Evolutionary conservation across 2,797 vertebrate genomes (phyloP), one percentile per base, ranked within the genome.

Genomic region (Semotilus atromaculatus): DNA sequence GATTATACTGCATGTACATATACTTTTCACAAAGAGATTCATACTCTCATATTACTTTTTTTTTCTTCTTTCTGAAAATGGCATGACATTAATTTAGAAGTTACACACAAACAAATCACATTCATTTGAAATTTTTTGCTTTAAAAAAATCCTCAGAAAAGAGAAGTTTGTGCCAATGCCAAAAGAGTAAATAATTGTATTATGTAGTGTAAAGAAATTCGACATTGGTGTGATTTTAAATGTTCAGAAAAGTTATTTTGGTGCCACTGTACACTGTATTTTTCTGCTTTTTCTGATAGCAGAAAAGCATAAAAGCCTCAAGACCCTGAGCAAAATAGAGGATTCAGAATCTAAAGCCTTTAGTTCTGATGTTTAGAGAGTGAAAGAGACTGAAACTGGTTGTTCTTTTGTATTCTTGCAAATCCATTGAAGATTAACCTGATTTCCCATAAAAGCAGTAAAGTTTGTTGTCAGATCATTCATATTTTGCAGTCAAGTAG

Each of bases 291-390:
- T 31, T 6, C 29, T 29, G 5, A 31, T 23, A 34, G 10, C 40
- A 79, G 38, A 31, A 23, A 64, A 16, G 36, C 10, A 40, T 21
- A 62, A 62, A 66, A 64, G 58, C 58, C 40, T 79, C 26, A 43
- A 66, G 58, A 66, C 60, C 29, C 29, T 66, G 11, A 29, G 76
- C 19, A 66, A 79, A 43, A n/a, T n/a, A 77, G n/a, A 31, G 60
- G 58, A 11, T 67, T 80, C 31, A 36, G 14, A 80, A 68, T 68
- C 78, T 76, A 51, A 26, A 36, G 55, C 60, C 79, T 53, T 43
- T 34, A 82, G 53, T 75, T 48, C 48, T 80, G 62, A 74, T 80
- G 74, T 82, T 88, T 75, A 55, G 78, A 62, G 29, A 21, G 51
- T 62, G 71, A 62, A 48, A 36, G 36, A 60, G 66, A 53, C 43